These are phyloP conservation scores for Streptopelia turtur DNA, from an alignment of 2,797 vertebrate species.

Conservation along the genomic window DNA sequence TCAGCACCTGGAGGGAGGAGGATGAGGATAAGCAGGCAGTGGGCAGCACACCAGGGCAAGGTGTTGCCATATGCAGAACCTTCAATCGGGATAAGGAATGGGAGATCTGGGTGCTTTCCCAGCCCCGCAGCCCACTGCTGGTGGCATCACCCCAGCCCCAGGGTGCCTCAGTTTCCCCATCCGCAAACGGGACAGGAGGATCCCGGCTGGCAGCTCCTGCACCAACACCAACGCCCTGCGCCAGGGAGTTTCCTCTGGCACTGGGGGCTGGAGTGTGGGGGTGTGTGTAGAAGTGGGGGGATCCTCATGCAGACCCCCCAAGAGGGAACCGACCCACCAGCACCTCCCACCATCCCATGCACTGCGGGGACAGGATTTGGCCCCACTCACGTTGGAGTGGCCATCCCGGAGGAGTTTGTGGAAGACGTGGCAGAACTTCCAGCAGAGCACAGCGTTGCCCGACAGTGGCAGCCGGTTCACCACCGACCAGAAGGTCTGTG, in stretches of 20 bases:
- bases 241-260: neutral
- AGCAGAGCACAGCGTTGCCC: slow-evolving; percentile 96
- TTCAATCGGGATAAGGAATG: neutral
- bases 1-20: slow-evolving; percentile 85
- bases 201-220: neutral
- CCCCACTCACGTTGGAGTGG: slow-evolving; percentile 88
- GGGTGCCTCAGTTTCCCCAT: neutral
- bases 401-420: slow-evolving; percentile 97
- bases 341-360: accelerated
- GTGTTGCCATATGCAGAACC: neutral
- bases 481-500: slow-evolving; percentile 95
- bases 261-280: no score
- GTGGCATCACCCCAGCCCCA: neutral
- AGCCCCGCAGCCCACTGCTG: neutral
- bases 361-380: neutral
- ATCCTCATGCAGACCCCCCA: neutral
- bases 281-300: neutral
- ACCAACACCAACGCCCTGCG: accelerated
- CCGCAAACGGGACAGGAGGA: accelerated
- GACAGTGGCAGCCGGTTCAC: slow-evolving; percentile 95
- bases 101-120: neutral
- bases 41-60: neutral
- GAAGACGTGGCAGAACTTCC: slow-evolving; percentile 99
- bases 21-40: neutral
- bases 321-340: neutral